phyloP scores from a whole-genome alignment of 2,888 invertebrate species.

The Mechanitis mazaeus region DNA sequence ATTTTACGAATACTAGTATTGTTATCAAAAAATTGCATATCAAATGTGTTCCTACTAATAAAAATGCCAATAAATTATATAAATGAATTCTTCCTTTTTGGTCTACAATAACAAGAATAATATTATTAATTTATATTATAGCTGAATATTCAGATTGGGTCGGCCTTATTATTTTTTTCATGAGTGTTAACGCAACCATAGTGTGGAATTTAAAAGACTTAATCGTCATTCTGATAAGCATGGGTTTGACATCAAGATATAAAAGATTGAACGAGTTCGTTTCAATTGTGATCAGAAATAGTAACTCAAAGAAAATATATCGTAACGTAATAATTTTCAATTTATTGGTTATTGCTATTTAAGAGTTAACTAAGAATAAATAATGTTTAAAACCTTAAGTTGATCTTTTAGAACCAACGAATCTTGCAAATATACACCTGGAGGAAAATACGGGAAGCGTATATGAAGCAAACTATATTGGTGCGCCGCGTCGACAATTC shows the following conservation, averaged over 20 bases:
- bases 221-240: conserved; percentile 80
- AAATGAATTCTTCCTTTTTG: too few relatives aligned
- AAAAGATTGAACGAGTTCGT: conserved; percentile 73
- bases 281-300: conserved; percentile 34
- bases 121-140: conserved; percentile 30
- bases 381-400: too few relatives aligned
- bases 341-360: neutral
- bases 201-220: conserved; percentile 83
- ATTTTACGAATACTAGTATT: too few relatives aligned
- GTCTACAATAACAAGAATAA: too few relatives aligned
- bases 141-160: conserved; percentile 49
- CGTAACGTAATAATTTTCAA: conserved; percentile 30
- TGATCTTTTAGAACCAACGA: neutral
- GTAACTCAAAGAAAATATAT: conserved; percentile 32
- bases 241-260: conserved; percentile 80
- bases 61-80: too few relatives aligned
- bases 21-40: neutral
- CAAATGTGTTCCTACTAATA: neutral
- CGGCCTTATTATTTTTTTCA: conserved; percentile 57
- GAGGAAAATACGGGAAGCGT: conserved; percentile 1
- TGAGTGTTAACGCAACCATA: conserved; percentile 75
- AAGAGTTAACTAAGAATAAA: too few relatives aligned
- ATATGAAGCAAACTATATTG: conserved; percentile 66
- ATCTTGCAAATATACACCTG: neutral
- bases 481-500: conserved; percentile 75